These are phyloP conservation scores for Brachypalpus laphriformis DNA, from an alignment of 2,888 invertebrate species.

Conservation along the genomic window DNA sequence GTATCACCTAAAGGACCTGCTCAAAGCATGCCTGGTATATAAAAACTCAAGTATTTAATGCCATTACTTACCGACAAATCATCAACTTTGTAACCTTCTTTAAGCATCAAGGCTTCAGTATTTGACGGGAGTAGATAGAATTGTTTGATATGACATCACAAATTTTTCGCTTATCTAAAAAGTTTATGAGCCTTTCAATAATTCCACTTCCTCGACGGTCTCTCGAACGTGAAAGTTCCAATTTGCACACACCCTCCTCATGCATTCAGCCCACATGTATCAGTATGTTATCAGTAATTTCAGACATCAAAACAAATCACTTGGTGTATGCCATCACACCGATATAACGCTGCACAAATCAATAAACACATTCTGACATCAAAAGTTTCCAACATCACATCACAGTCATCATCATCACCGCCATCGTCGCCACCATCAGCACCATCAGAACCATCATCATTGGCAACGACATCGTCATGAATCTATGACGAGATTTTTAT, in stretches of 20 bases:
- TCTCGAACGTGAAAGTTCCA: slow-evolving; percentile 23
- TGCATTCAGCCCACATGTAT: not conserved
- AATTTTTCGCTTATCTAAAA: not conserved
- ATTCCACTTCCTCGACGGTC: slow-evolving; percentile 27
- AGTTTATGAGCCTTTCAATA: slow-evolving; percentile 26
- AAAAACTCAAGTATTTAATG: no score
- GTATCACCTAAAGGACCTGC: no score
- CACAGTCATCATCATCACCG: slow-evolving; percentile 54
- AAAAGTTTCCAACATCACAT: slow-evolving; percentile 64
- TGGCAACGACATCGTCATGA: slow-evolving; percentile 57
- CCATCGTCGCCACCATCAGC: not conserved
- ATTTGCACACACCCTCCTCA: slow-evolving; percentile 25
- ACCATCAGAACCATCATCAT: slow-evolving; percentile 9
- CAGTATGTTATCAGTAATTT: slow-evolving; percentile 58
- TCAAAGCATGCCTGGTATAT: no score
- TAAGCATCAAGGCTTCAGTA: no score
- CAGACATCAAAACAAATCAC: slow-evolving; percentile 71
- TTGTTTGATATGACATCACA: not conserved
- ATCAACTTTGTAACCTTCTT: not conserved
- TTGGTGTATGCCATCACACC: slow-evolving; percentile 19
- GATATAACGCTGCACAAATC: slow-evolving; percentile 41
- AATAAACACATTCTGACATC: slow-evolving; percentile 66
- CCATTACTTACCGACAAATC: no score
- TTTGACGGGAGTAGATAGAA: not conserved
- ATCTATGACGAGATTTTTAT: slow-evolving; percentile 64